A percentile compares a stretch with the other conserved stretches of the same genome.
Conservation (phyloP, 2,888 invertebrate species). For the Pachycephus smyrnensis region DNA sequence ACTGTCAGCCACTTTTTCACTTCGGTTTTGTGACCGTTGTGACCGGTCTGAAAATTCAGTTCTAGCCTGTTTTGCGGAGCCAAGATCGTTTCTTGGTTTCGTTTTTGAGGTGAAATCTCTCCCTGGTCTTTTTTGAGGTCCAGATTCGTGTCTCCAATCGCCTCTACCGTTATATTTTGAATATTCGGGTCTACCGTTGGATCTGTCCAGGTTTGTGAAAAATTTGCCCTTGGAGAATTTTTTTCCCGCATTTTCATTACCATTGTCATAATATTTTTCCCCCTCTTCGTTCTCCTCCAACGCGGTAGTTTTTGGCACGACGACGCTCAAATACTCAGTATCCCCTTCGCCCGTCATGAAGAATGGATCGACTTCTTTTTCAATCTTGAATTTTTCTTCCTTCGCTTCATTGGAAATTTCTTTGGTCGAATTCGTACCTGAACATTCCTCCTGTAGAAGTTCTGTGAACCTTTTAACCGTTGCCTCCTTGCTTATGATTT, state of each 20-base stretch:
- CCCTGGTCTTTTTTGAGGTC: neutral
- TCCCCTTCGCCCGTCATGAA: slow-evolving; percentile 48
- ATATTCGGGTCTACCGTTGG: neutral
- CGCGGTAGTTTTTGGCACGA: slow-evolving; percentile 32
- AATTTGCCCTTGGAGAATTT: slow-evolving; percentile 21
- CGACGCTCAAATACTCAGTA: slow-evolving; percentile 42
- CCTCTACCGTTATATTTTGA: neutral
- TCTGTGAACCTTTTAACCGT: slow-evolving; percentile 51
- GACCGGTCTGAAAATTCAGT: neutral
- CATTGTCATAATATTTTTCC: neutral
- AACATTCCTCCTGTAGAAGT: slow-evolving; percentile 38
- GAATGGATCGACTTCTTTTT: slow-evolving; percentile 51
- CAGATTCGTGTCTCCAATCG: neutral
- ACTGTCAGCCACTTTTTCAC: neutral
- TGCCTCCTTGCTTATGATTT: slow-evolving; percentile 46
- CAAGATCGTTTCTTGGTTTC: neutral
- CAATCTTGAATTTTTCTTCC: slow-evolving; percentile 22
- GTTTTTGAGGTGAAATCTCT: neutral
- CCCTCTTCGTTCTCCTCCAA: slow-evolving; percentile 13
- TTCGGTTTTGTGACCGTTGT: neutral
- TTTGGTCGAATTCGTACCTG: neutral
- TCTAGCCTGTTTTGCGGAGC: neutral
- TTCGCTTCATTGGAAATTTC: slow-evolving; percentile 15
- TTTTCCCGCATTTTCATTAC: neutral
- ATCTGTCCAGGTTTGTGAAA: slow-evolving; percentile 31